These are phyloP conservation scores for Plectrocnemia conspersa DNA, from an alignment of 1,140 invertebrate genomes.

Conservation along the genomic window DNA sequence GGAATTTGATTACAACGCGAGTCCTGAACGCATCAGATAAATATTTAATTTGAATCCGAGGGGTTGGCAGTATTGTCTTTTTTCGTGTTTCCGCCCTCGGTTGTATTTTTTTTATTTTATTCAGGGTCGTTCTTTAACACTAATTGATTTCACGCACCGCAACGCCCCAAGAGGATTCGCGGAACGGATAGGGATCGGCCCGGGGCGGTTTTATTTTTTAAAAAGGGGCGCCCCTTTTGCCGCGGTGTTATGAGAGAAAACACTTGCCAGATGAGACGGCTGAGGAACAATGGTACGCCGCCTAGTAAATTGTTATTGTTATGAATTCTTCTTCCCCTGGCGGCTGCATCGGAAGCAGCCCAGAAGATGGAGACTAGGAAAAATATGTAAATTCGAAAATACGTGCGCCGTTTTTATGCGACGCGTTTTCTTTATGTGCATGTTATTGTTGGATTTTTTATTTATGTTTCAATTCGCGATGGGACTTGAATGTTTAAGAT, in stretches of 20 bases:
- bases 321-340: constrained; percentile 22
- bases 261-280: constrained; percentile 22
- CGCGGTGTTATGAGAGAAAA: constrained; percentile 24
- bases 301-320: constrained; percentile 29
- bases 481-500: too few relatives aligned
- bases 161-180: neutral
- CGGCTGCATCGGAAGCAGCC: constrained; percentile 17
- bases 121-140: too few relatives aligned
- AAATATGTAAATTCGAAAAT: constrained; percentile 27
- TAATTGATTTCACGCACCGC: constrained; percentile 26
- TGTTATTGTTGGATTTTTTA: too few relatives aligned
- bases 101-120: too few relatives aligned
- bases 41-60: too few relatives aligned
- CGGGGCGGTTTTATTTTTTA: constrained; percentile 13
- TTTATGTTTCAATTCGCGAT: too few relatives aligned
- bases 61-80: too few relatives aligned
- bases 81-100: too few relatives aligned
- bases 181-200: neutral
- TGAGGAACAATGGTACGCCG: constrained; percentile 12
- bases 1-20: too few relatives aligned
- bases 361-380: constrained; percentile 7
- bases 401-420: neutral
- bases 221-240: constrained; percentile 9
- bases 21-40: too few relatives aligned
- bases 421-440: too few relatives aligned